phyloP scores from a whole-genome alignment of 2,888 invertebrate species.

The Drosophila tripunctata region DNA sequence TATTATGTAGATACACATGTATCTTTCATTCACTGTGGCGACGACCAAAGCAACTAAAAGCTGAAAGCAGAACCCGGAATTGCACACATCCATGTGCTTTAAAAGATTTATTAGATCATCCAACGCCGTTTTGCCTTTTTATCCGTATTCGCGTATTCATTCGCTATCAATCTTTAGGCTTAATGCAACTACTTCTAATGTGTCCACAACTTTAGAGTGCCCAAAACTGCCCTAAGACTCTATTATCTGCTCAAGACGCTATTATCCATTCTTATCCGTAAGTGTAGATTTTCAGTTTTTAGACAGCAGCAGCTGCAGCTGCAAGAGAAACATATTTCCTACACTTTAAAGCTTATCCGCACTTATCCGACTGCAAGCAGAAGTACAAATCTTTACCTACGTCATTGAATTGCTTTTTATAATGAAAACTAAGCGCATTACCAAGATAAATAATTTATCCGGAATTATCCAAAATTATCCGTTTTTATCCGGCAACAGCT shows the following conservation, averaged over 20 bases:
- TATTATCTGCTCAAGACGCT: no score
- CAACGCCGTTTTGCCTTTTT: background rate
- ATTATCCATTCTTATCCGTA: no score
- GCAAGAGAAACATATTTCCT: no score
- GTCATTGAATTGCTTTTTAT: no score
- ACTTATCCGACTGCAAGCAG: background rate
- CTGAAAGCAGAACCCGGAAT: conserved; percentile 30
- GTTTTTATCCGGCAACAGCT: background rate
- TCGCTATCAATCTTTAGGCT: no score
- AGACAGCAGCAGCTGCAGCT: no score
- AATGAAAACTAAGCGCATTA: background rate
- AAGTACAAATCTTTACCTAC: no score
- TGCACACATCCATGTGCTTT: conserved; percentile 16
- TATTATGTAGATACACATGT: conserved; percentile 23
- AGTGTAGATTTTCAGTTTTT: no score
- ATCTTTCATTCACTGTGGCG: conserved; percentile 12
- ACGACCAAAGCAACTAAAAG: conserved; percentile 5
- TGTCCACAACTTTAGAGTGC: no score
- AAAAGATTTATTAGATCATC: conserved; percentile 8
- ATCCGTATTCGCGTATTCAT: background rate
- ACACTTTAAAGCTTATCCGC: background rate
- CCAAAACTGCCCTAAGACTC: no score
- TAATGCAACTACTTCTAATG: no score
- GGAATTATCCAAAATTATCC: background rate
- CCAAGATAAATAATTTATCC: background rate